Conservation (phyloP, 2,797 vertebrate genomes). For the Heterohyrax brucei region DNA sequence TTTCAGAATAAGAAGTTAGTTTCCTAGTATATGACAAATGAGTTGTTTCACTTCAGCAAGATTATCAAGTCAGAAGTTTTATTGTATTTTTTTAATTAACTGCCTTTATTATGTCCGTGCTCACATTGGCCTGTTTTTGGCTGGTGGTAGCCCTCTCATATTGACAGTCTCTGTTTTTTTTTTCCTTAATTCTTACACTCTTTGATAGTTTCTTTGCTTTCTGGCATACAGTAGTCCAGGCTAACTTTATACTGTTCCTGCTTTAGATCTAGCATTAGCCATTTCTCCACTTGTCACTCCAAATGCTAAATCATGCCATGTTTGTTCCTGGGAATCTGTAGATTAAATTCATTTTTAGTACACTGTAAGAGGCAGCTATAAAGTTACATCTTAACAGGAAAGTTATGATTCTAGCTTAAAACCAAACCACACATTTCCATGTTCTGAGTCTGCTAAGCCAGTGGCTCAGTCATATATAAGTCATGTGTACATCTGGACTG, state of each 20-base stretch:
- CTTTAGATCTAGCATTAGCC: background rate
- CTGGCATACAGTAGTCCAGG: background rate
- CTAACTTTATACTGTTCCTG: background rate
- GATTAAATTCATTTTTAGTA: background rate
- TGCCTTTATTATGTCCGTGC: background rate
- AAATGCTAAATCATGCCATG: background rate
- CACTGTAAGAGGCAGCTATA: background rate
- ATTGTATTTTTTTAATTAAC: background rate
- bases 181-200: background rate
- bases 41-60: conserved; percentile 38
- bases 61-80: background rate
- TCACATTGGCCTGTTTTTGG: background rate
- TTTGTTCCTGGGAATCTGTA: background rate
- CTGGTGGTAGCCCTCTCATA: background rate
- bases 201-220: background rate
- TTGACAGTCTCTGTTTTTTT: background rate
- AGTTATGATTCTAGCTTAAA: background rate
- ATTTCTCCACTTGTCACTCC: background rate
- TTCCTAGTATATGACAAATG: conserved; percentile 1
- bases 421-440: background rate
- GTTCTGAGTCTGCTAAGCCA: background rate
- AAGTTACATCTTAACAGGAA: background rate
- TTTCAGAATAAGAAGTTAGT: background rate
- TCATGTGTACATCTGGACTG: background rate
- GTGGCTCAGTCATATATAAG: background rate